Evolutionary conservation across 1,140 invertebrate genomes (phyloP).

Genomic region (Triops longicaudatus): DNA sequence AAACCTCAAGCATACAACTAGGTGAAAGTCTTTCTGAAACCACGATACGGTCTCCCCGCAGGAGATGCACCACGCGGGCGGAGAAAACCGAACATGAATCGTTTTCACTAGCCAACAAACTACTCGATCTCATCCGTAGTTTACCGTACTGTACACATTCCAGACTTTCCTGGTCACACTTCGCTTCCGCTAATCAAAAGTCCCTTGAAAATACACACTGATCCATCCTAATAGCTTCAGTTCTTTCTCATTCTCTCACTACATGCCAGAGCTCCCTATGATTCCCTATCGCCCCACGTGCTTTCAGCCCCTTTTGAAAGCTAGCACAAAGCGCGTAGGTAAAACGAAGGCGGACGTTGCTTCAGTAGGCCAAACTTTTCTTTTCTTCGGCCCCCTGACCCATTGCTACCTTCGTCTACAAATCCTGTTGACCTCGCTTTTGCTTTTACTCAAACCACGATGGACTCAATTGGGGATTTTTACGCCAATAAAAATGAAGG

Average conservation of each 20-base stretch:
- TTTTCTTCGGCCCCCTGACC: conserved; percentile 5
- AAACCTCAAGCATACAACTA: not conserved
- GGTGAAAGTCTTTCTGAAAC: not conserved
- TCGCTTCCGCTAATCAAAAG: not conserved
- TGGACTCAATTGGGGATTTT: not conserved
- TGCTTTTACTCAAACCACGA: conserved; percentile 3
- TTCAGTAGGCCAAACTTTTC: conserved; percentile 8
- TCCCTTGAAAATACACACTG: not conserved
- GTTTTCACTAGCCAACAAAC: not conserved
- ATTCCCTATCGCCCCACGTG: too few species aligned
- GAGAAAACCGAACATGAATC: not conserved
- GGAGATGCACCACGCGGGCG: not conserved
- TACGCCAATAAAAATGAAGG: not conserved
- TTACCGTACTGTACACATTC: too few species aligned
- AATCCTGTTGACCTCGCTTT: conserved; percentile 6
- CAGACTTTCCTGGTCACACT: not conserved
- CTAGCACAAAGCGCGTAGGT: too few species aligned
- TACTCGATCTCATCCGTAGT: not conserved
- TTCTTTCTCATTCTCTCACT: not conserved
- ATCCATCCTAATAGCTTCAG: not conserved
- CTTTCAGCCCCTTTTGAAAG: too few species aligned
- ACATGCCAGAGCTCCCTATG: too few species aligned
- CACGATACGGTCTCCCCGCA: not conserved
- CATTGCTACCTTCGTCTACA: not conserved
- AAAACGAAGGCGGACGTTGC: not conserved